These are phyloP conservation scores for Panthera tigris DNA, from an alignment of 2,113 vertebrate species.

Conservation along the genomic window DNA sequence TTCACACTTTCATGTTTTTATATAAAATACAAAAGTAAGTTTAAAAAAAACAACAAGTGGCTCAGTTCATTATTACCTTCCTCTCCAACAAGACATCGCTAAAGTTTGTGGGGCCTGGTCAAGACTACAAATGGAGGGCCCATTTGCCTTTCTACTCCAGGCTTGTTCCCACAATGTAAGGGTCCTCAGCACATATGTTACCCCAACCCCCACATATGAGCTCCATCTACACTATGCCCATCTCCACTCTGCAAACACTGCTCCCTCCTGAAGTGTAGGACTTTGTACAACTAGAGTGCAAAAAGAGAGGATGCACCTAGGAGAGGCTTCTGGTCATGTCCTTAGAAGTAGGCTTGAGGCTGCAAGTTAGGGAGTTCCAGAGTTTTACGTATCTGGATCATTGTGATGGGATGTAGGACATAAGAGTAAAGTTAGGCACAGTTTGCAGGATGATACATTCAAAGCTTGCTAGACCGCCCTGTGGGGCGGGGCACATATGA, in stretches of 20 bases:
- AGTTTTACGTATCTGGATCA: neutral
- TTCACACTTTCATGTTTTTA: neutral
- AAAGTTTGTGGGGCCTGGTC: neutral
- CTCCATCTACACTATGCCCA: neutral
- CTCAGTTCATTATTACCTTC: neutral
- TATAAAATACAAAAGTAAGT: neutral
- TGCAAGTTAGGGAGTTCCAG: neutral
- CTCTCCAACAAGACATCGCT: neutral
- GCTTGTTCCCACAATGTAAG: neutral
- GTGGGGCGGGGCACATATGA: too few relatives aligned
- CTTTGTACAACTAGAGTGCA: neutral
- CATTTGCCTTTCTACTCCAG: neutral
- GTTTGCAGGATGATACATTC: neutral
- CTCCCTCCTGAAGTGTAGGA: too few relatives aligned
- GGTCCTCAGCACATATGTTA: neutral
- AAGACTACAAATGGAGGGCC: neutral
- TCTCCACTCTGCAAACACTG: neutral
- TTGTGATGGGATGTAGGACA: too few relatives aligned
- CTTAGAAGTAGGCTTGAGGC: neutral
- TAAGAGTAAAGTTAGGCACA: neutral
- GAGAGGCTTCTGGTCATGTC: neutral
- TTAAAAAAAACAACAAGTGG: neutral
- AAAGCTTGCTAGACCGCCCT: neutral
- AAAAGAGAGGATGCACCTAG: neutral
- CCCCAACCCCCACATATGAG: rapidly evolving